These are phyloP conservation scores for Sitobion miscanthi DNA, from an alignment of 1,140 invertebrate genomes.

Conservation along the genomic window DNA sequence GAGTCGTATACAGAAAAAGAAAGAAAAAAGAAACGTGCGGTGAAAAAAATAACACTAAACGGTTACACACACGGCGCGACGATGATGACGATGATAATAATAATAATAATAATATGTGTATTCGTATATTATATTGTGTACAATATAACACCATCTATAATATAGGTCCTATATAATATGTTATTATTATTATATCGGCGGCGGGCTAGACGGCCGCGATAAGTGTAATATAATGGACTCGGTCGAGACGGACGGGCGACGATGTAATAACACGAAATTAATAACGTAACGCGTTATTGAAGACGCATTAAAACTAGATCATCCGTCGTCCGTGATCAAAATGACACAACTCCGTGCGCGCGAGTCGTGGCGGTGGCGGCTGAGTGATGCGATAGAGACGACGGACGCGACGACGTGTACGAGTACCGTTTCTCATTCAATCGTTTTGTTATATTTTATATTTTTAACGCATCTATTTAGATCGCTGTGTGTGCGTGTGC, in stretches of 20 bases:
- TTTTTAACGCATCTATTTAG: neutral
- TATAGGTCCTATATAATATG: neutral
- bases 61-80: conserved; percentile 2
- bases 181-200: neutral
- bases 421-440: conserved; percentile 11
- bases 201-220: neutral
- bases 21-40: conserved; percentile 18
- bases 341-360: neutral
- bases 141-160: neutral
- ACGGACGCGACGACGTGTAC: neutral
- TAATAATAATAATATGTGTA: neutral
- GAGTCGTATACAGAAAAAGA: neutral
- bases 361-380: neutral
- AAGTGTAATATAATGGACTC: conserved; percentile 6
- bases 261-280: conserved; percentile 41
- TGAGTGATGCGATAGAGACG: neutral
- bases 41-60: neutral
- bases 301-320: conserved; percentile 44
- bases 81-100: neutral
- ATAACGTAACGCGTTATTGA: conserved; percentile 52
- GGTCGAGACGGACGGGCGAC: neutral
- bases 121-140: neutral
- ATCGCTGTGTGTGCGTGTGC: neutral
- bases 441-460: neutral
- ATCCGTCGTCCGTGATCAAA: conserved; percentile 36